These are phyloP conservation scores for Archips crataeganus DNA, from an alignment of 2,888 invertebrate genomes.

Conservation along the genomic window DNA sequence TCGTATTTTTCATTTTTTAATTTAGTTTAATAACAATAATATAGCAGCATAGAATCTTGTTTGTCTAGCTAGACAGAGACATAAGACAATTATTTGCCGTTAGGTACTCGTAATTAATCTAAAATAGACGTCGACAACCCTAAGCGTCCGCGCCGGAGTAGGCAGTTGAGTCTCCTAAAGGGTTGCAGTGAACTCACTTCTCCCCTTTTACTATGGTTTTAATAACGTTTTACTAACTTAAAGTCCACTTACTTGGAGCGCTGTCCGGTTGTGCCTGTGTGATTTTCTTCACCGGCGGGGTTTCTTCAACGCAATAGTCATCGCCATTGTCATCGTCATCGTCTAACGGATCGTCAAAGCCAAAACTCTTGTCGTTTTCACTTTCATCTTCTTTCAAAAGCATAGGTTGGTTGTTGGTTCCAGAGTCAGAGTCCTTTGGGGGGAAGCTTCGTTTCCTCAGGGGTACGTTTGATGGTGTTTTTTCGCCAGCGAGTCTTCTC, in stretches of 20 bases:
- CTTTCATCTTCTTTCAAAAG: conserved; percentile 12
- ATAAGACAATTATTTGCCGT: no score
- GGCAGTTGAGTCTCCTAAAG: no score
- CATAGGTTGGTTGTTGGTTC: conserved; percentile 19
- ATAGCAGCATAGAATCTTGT: no score
- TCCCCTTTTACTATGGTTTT: no score
- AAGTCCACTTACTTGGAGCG: conserved; percentile 31
- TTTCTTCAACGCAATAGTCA: background rate
- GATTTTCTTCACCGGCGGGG: background rate
- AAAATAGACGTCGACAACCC: no score
- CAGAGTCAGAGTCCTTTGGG: conserved; percentile 6
- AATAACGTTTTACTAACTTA: background rate
- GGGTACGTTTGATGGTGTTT: conserved; percentile 15
- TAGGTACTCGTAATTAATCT: no score
- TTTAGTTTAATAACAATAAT: no score
- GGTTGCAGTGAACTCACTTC: no score
- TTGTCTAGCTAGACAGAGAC: no score
- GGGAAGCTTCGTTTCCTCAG: conserved; percentile 40
- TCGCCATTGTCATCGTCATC: conserved; percentile 31
- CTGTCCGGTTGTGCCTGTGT: conserved; percentile 1
- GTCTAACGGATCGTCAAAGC: conserved; percentile 29
- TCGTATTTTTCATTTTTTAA: no score
- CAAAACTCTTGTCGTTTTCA: conserved; percentile 13
- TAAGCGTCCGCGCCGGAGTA: no score
- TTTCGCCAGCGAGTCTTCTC: conserved; percentile 12